phyloP scores from a whole-genome alignment of 2,113 vertebrate genomes.

The Limnothrissa miodon region DNA sequence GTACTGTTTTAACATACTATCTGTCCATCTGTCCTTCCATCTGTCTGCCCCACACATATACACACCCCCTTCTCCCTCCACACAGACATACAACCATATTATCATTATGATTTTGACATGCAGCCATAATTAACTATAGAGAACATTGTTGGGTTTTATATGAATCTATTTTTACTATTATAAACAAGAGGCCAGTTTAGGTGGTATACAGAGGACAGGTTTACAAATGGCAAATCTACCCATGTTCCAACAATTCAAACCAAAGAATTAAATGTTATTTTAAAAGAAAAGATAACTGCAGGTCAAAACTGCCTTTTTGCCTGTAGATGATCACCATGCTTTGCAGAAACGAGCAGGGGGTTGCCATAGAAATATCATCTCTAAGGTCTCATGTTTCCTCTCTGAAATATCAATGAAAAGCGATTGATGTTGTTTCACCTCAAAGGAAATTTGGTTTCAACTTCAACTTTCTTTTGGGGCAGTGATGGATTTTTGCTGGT shows the following conservation, averaged over 20 bases:
- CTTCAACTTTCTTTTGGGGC: conserved; percentile 22
- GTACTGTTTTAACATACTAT: neutral
- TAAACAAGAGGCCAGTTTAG: neutral
- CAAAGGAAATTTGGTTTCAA: conserved; percentile 16
- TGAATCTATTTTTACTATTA: neutral
- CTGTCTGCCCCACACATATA: neutral
- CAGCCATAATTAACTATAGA: neutral
- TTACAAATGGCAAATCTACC: neutral
- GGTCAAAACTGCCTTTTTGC: neutral
- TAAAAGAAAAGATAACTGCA: neutral
- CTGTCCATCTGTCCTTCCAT: neutral
- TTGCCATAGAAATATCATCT: conserved; percentile 8
- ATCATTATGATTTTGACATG: neutral
- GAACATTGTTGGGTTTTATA: neutral
- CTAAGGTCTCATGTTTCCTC: neutral
- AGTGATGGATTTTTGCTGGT: conserved; percentile 32
- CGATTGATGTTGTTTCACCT: conserved; percentile 16
- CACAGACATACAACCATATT: neutral
- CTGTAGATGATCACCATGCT: neutral
- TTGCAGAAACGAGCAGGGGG: neutral
- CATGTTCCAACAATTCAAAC: neutral
- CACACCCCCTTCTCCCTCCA: neutral
- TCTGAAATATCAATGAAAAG: neutral
- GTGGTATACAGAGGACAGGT: neutral
- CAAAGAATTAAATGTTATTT: neutral